These are phyloP conservation scores for Hypomecis atomaria DNA, from an alignment of 2,888 invertebrate genomes.

Conservation along the genomic window DNA sequence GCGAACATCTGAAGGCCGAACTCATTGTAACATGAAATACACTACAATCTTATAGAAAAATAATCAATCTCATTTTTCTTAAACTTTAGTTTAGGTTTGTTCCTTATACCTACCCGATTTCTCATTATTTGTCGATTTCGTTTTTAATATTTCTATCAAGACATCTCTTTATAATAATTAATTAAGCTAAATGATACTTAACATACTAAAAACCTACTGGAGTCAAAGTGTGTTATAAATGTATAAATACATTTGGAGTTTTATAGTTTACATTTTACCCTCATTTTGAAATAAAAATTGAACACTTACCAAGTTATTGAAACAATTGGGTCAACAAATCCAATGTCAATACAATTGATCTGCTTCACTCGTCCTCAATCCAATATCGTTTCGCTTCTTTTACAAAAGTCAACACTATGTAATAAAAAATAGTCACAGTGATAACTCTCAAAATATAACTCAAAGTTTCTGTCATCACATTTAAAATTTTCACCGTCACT, in stretches of 20 bases:
- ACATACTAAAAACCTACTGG: no score
- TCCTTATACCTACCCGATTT: no score
- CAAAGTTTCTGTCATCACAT: slow-evolving; percentile 75
- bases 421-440: slow-evolving; percentile 71
- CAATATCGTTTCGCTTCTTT: slow-evolving; percentile 71
- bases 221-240: no score
- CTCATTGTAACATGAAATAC: slow-evolving; percentile 1
- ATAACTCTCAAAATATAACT: slow-evolving; percentile 66
- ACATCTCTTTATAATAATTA: no score
- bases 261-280: slow-evolving; percentile 8
- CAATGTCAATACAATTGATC: slow-evolving; percentile 44
- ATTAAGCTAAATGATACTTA: no score
- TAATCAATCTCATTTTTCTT: no score
- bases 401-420: slow-evolving; percentile 66
- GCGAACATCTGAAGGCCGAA: slow-evolving; percentile 4
- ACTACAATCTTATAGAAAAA: no score
- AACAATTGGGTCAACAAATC: slow-evolving; percentile 45
- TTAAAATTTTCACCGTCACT: slow-evolving; percentile 36
- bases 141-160: no score
- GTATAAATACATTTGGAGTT: not conserved
- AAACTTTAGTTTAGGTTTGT: no score
- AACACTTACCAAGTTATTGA: slow-evolving; percentile 49
- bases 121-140: no score
- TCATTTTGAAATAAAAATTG: slow-evolving; percentile 1
- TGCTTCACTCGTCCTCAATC: slow-evolving; percentile 53